phyloP scores from a whole-genome alignment of 2,888 invertebrate species.

The Pristionchus maxplancki region DNA sequence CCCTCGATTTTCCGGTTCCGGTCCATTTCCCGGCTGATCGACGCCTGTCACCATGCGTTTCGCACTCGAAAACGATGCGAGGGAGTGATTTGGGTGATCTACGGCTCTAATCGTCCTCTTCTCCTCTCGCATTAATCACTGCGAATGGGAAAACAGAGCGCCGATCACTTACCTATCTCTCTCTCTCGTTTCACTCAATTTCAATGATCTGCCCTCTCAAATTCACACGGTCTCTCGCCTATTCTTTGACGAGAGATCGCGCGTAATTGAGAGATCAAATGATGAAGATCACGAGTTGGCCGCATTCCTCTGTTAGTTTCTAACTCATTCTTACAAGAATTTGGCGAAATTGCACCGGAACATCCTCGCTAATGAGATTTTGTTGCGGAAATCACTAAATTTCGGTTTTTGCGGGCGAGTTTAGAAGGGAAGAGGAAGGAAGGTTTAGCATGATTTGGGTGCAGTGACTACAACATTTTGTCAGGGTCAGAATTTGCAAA shows the following conservation, averaged over 20 bases:
- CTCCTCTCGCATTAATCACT: neutral
- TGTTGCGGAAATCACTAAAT: neutral
- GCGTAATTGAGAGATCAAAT: neutral
- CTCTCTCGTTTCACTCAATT: neutral
- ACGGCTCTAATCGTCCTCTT: neutral
- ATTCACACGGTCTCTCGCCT: neutral
- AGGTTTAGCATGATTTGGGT: neutral
- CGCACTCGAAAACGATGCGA: neutral
- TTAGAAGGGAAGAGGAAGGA: neutral
- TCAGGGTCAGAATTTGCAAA: too few species aligned
- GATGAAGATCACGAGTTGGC: neutral
- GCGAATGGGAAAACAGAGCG: neutral
- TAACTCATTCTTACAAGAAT: neutral
- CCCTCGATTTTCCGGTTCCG: neutral
- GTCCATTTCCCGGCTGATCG: neutral
- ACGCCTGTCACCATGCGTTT: conserved; percentile 10
- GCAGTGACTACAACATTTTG: too few species aligned
- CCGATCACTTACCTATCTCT: neutral
- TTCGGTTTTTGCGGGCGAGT: neutral
- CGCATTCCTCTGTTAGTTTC: neutral
- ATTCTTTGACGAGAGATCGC: neutral
- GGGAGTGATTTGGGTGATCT: neutral
- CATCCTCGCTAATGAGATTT: neutral
- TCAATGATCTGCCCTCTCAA: neutral
- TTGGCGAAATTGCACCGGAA: neutral